A percentile compares a stretch with the other conserved stretches of the same genome.
phyloP scores from a whole-genome alignment of 1,140 invertebrate genomes.

The Drosophila neocordata region DNA sequence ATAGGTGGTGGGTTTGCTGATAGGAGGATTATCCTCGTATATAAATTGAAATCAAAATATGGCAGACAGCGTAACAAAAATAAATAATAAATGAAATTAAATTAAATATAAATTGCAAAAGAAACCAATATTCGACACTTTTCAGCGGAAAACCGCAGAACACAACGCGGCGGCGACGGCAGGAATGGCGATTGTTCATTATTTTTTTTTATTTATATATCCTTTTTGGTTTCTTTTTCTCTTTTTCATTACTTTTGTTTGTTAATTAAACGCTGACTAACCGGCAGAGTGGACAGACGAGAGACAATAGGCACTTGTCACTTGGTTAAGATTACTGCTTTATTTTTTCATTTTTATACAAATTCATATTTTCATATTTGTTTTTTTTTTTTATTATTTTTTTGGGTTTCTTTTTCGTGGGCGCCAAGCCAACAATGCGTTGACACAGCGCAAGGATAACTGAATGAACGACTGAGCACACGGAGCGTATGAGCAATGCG shows the following conservation, averaged over 20 bases:
- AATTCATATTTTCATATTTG: neutral
- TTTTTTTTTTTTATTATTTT: neutral
- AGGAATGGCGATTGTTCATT: neutral
- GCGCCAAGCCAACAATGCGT: constrained; percentile 68
- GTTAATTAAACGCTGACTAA: constrained; percentile 44
- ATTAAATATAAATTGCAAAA: constrained; percentile 34
- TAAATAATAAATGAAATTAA: constrained; percentile 27
- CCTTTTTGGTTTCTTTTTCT: too few relatives aligned
- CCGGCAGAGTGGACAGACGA: constrained; percentile 33
- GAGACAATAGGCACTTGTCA: neutral
- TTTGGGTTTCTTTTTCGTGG: too few relatives aligned
- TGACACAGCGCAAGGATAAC: constrained; percentile 76
- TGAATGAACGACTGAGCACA: constrained; percentile 62
- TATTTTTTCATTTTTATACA: neutral
- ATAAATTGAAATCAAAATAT: constrained; percentile 64
- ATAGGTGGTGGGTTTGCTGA: neutral
- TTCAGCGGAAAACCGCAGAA: constrained; percentile 13
- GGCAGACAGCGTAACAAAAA: constrained; percentile 27
- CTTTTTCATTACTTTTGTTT: neutral
- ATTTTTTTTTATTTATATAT: neutral
- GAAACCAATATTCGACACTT: constrained; percentile 20
- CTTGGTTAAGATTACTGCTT: neutral
- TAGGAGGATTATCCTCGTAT: neutral
- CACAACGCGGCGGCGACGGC: constrained; percentile 13
- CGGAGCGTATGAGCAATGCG: constrained; percentile 74